Percentiles rank a stretch among this genome's conserved stretches.
Conservation (phyloP, 2,113 vertebrate genomes). For the Leptobrachium leishanense region DNA sequence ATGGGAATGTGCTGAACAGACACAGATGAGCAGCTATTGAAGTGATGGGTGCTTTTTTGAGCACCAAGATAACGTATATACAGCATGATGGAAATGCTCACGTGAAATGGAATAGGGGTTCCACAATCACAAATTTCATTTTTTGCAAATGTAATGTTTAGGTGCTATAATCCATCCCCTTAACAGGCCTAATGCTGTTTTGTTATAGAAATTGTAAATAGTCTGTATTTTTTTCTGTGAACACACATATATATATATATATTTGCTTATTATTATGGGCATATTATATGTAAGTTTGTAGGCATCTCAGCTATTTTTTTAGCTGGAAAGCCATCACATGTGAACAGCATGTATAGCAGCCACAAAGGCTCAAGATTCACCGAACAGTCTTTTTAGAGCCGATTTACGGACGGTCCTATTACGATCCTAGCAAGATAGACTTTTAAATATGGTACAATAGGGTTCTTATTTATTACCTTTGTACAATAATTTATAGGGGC, state of each 20-base stretch:
- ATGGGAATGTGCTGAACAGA: not conserved
- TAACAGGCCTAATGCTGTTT: conserved; percentile 64
- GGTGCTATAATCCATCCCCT: conserved; percentile 53
- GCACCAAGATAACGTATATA: not conserved
- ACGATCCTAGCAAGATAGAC: not conserved
- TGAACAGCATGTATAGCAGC: no score
- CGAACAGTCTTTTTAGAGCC: conserved; percentile 18
- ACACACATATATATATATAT: conserved; percentile 66
- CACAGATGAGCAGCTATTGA: not conserved
- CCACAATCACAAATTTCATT: no score
- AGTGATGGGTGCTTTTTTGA: not conserved
- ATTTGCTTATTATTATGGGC: conserved; percentile 54
- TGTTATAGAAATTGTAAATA: conserved; percentile 63
- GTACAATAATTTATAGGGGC: conserved; percentile 70
- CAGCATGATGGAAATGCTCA: no score
- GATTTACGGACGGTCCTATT: conserved; percentile 3
- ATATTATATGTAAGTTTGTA: conserved; percentile 63
- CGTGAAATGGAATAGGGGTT: no score
- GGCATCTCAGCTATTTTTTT: conserved; percentile 59
- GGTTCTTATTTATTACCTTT: conserved; percentile 78
- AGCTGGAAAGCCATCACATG: conserved; percentile 56
- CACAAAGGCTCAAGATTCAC: not conserved
- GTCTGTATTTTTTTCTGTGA: conserved; percentile 75
- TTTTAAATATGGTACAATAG: conserved; percentile 51
- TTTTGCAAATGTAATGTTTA: not conserved